These are phyloP conservation scores for Speoplatyrhinus poulsoni DNA, from an alignment of 2,113 vertebrate species.

Conservation along the genomic window DNA sequence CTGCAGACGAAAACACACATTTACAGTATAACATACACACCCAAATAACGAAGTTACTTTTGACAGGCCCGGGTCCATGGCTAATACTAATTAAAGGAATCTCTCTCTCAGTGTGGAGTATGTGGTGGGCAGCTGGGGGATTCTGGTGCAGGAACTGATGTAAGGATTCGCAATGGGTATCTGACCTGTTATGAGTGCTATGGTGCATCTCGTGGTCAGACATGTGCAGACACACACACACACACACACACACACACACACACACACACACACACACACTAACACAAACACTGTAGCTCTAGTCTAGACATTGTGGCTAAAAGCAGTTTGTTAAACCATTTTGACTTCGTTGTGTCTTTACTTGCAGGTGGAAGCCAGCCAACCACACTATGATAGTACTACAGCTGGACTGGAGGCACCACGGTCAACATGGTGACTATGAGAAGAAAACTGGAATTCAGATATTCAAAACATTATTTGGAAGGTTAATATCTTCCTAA, in stretches of 20 bases:
- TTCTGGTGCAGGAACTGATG: conserved; percentile 87
- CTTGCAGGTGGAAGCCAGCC: conserved; percentile 91
- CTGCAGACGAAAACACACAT: not conserved
- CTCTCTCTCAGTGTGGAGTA: conserved; percentile 83
- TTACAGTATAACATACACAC: not conserved
- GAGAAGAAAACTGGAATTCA: not conserved
- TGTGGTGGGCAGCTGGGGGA: conserved; percentile 92
- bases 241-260: not conserved
- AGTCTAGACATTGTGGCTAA: not conserved
- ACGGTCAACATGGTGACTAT: conserved; percentile 7
- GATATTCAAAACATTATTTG: not conserved
- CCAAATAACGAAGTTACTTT: not conserved
- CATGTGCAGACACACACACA: conserved; percentile 4
- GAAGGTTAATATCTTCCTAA: conserved; percentile 9
- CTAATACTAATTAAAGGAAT: not conserved
- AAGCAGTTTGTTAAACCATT: not conserved
- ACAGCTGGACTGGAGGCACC: conserved; percentile 52
- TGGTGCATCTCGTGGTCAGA: conserved; percentile 88
- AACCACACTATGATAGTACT: conserved; percentile 87
- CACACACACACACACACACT: not conserved
- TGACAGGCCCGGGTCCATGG: not conserved
- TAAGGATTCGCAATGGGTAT: conserved; percentile 91
- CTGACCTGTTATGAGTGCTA: conserved; percentile 96
- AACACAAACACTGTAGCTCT: not conserved
- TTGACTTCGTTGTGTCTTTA: conserved; percentile 15